Conservation (phyloP, 2,888 invertebrate species). For the Meiosimyza decipiens region DNA sequence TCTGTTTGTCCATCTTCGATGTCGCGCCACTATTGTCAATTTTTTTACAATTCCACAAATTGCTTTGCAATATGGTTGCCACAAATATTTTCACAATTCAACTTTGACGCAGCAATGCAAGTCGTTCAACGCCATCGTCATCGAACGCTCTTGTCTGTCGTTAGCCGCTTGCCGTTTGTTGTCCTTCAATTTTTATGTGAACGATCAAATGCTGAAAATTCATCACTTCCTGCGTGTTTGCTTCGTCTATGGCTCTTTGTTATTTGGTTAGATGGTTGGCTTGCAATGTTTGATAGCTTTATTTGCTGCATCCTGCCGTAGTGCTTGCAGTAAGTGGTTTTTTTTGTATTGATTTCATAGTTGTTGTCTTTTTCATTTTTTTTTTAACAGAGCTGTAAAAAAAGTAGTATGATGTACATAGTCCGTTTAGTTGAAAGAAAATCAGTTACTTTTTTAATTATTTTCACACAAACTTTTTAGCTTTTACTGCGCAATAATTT, state of each 20-base stretch:
- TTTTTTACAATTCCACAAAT: conserved; percentile 4
- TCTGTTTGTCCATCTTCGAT: not conserved
- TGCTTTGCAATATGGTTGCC: not conserved
- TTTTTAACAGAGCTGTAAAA: not conserved
- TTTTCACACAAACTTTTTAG: no score
- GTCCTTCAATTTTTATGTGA: not conserved
- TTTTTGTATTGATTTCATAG: not conserved
- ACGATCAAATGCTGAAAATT: not conserved
- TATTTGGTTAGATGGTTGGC: not conserved
- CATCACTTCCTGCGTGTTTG: not conserved
- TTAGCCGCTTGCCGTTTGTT: not conserved
- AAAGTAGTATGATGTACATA: no score
- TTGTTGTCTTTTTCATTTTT: not conserved
- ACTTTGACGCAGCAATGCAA: no score
- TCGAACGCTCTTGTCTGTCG: no score
- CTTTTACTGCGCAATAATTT: no score
- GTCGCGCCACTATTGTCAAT: conserved; percentile 6
- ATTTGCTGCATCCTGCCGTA: conserved; percentile 19
- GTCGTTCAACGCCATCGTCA: no score
- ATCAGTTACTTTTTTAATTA: no score
- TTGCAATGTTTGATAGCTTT: conserved; percentile 7
- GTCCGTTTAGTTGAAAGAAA: no score
- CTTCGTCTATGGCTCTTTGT: no score
- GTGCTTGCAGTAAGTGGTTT: not conserved
- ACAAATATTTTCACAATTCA: not conserved